Evolutionary conservation across 1,140 invertebrate species (phyloP).

Genomic region (Solenopsis fugax): DNA sequence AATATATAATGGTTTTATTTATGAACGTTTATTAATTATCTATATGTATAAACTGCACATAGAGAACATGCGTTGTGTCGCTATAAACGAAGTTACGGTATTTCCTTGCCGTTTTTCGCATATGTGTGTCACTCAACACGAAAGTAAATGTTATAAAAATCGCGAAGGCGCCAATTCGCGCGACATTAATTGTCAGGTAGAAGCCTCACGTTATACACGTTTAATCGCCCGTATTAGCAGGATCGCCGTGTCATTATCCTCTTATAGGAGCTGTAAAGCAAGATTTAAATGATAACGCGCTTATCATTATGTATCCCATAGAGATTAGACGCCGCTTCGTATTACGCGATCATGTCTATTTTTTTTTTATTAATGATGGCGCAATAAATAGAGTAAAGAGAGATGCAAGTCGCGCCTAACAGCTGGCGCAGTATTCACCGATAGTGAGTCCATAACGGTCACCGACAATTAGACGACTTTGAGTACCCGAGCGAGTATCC

Average conservation of each 20-base stretch:
- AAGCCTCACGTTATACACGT: conserved; percentile 10
- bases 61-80: not conserved
- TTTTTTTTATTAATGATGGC: not conserved
- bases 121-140: not conserved
- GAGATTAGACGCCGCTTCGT: conserved; percentile 29
- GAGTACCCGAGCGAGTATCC: conserved; percentile 68
- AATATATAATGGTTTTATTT: not conserved
- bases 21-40: conserved; percentile 6
- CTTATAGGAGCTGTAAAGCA: conserved; percentile 32
- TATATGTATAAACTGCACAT: no score
- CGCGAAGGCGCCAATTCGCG: conserved; percentile 1
- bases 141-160: conserved; percentile 39
- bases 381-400: conserved; percentile 45
- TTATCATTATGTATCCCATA: conserved; percentile 33
- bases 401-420: conserved; percentile 55
- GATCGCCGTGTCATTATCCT: conserved; percentile 27
- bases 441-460: conserved; percentile 71
- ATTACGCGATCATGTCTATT: conserved; percentile 38
- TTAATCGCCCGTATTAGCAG: conserved; percentile 47
- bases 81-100: conserved; percentile 20
- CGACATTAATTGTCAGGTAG: conserved; percentile 39
- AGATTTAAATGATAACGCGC: conserved; percentile 56
- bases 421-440: conserved; percentile 47
- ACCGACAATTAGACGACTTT: conserved; percentile 71
- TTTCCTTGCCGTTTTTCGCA: not conserved